Evolutionary conservation across 2,113 vertebrate species (phyloP).

Genomic region (Protomyctophum bolini): DNA sequence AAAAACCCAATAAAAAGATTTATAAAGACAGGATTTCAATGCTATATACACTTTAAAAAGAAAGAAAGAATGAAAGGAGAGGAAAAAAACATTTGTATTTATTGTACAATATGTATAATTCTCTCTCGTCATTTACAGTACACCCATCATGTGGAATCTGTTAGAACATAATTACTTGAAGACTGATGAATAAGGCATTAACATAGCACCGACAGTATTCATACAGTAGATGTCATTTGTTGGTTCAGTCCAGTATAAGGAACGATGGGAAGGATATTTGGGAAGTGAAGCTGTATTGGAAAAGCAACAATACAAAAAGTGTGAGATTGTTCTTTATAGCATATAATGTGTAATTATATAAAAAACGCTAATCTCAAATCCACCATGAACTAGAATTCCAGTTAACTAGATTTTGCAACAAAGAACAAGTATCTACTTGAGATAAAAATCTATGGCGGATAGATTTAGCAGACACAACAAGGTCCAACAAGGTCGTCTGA

Average conservation of each 20-base stretch:
- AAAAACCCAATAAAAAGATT: too few relatives aligned
- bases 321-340: not conserved
- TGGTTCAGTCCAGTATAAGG: conserved; percentile 55
- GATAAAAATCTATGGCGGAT: too few relatives aligned
- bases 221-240: conserved; percentile 12
- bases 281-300: conserved; percentile 32
- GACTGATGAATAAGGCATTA: conserved; percentile 15
- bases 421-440: not conserved
- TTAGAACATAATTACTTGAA: conserved; percentile 8
- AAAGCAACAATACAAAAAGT: not conserved
- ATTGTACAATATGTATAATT: conserved; percentile 12
- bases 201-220: conserved; percentile 17
- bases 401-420: not conserved
- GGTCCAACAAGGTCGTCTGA: too few relatives aligned
- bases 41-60: not conserved
- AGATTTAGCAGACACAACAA: too few relatives aligned
- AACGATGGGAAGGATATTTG: conserved; percentile 51
- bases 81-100: conserved; percentile 9
- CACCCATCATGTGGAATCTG: conserved; percentile 1
- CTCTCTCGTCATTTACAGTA: conserved; percentile 9
- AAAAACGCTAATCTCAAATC: too few relatives aligned
- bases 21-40: not conserved
- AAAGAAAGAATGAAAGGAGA: not conserved
- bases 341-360: not conserved
- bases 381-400: not conserved